Evolutionary conservation across 1,140 invertebrate species (phyloP).

Genomic region (Gerris buenoi): DNA sequence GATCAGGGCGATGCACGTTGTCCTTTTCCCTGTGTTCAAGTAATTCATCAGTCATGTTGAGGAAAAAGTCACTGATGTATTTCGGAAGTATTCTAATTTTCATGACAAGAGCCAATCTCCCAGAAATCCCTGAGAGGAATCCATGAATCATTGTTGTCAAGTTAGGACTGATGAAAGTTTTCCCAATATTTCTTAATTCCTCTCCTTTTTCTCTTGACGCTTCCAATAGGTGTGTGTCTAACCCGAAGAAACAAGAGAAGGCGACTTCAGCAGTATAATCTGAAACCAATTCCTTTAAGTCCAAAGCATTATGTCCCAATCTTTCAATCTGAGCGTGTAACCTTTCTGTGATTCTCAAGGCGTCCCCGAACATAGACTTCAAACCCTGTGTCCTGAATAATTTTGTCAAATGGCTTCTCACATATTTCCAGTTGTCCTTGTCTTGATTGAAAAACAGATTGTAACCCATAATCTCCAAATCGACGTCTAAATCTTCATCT

Average conservation of each 20-base stretch:
- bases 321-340: conserved; percentile 26
- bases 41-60: conserved; percentile 15
- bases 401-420: conserved; percentile 34
- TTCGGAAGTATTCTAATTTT: neutral
- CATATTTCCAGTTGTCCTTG: conserved; percentile 32
- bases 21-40: conserved; percentile 17
- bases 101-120: neutral
- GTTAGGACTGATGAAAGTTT: neutral
- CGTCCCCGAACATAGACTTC: conserved; percentile 31
- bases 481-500: conserved; percentile 37
- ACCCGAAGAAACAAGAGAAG: conserved; percentile 41
- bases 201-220: conserved; percentile 10
- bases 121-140: neutral
- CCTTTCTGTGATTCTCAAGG: conserved; percentile 14
- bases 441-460: conserved; percentile 36
- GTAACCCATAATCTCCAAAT: conserved; percentile 36
- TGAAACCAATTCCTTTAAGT: conserved; percentile 38
- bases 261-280: conserved; percentile 44
- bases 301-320: conserved; percentile 25
- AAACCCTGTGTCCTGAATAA: conserved; percentile 35
- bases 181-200: neutral
- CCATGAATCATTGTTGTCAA: neutral
- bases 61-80: conserved; percentile 19
- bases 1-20: conserved; percentile 16
- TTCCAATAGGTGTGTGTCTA: conserved; percentile 38